Conservation (phyloP, 2,113 vertebrate species). For the Megaptera novaeangliae region DNA sequence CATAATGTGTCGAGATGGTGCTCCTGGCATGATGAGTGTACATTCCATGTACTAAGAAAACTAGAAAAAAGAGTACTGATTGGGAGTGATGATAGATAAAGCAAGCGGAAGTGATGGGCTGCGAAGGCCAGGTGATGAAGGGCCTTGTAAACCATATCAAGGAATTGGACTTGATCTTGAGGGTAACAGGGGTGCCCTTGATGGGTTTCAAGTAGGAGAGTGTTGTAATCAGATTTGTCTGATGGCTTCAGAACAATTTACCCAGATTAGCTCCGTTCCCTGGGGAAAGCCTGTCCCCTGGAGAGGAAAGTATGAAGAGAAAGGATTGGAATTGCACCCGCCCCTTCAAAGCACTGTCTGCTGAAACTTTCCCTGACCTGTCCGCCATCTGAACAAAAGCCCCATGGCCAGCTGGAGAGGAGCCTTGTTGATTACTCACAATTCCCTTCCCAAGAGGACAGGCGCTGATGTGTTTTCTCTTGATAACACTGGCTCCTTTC, state of each 20-base stretch:
- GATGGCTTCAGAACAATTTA: neutral
- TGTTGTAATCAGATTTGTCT: neutral
- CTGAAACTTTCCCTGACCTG: conserved; percentile 49
- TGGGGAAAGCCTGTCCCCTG: neutral
- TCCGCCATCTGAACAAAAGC: neutral
- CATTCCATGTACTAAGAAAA: neutral
- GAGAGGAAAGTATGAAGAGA: conserved; percentile 31
- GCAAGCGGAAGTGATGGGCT: neutral
- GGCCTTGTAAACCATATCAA: neutral
- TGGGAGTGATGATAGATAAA: neutral
- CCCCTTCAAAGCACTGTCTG: neutral
- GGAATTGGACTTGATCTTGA: neutral
- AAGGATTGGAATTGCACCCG: neutral
- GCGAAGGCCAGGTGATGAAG: neutral
- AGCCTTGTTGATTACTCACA: conserved; percentile 77
- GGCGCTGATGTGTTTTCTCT: conserved; percentile 83
- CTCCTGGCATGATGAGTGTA: accelerated
- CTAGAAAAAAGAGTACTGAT: neutral
- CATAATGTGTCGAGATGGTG: accelerated
- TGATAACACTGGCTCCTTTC: conserved; percentile 85
- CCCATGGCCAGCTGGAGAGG: conserved; percentile 77
- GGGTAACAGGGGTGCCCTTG: neutral
- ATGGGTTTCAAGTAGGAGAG: neutral
- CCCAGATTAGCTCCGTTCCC: neutral
- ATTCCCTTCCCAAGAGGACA: conserved; percentile 84